Evolutionary conservation across 2,888 invertebrate genomes (phyloP).

Genomic region (Stenichneumon culpator): DNA sequence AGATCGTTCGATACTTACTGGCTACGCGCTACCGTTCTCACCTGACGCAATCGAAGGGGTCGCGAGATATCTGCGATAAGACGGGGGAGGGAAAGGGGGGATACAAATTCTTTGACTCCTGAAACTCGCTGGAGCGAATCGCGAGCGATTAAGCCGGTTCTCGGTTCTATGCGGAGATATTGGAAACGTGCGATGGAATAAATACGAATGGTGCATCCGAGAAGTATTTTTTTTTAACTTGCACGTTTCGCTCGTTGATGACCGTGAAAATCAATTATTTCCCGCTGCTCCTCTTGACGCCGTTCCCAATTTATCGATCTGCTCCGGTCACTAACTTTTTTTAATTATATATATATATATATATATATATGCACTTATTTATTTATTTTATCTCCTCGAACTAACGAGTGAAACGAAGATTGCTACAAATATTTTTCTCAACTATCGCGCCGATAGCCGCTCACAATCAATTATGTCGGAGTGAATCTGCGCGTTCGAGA

Average conservation of each 20-base stretch:
- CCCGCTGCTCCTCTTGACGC: slow-evolving; percentile 7
- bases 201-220: slow-evolving; percentile 20
- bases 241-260: slow-evolving; percentile 20
- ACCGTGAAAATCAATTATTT: slow-evolving; percentile 55
- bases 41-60: slow-evolving; percentile 49
- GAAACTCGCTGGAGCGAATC: slow-evolving; percentile 64
- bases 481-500: slow-evolving; percentile 43
- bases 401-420: slow-evolving; percentile 10
- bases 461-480: slow-evolving; percentile 22
- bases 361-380: neutral
- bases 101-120: slow-evolving; percentile 59
- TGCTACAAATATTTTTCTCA: slow-evolving; percentile 27
- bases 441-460: slow-evolving; percentile 8
- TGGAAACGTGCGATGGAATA: slow-evolving; percentile 46
- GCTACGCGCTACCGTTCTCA: slow-evolving; percentile 53
- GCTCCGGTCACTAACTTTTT: slow-evolving; percentile 3
- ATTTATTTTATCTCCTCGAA: neutral
- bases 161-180: slow-evolving; percentile 40
- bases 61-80: slow-evolving; percentile 8
- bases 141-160: slow-evolving; percentile 61
- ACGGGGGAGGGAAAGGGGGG: neutral
- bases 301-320: slow-evolving; percentile 42
- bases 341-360: neutral
- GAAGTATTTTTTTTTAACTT: slow-evolving; percentile 21
- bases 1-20: slow-evolving; percentile 13